phyloP scores from a whole-genome alignment of 2,888 invertebrate species.

The Polyommatus iphigenia region DNA sequence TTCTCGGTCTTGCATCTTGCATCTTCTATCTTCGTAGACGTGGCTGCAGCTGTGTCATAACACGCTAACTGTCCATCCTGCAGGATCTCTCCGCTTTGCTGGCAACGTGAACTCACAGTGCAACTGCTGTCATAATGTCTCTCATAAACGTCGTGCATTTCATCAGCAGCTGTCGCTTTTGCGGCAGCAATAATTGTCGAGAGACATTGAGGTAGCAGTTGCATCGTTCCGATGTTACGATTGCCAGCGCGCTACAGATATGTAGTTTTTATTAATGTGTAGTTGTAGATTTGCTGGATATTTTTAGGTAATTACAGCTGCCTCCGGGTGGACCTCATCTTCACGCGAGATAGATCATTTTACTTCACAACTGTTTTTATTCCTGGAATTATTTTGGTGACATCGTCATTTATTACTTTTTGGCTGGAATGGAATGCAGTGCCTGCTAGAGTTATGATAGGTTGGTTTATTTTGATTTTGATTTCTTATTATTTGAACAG shows the following conservation, averaged over 20 bases:
- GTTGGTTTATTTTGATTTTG: constrained; percentile 79
- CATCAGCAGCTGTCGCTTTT: not conserved
- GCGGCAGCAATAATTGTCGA: not conserved
- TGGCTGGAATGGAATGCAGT: constrained; percentile 99
- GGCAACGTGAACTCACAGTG: constrained; percentile 50
- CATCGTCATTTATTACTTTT: constrained; percentile 98
- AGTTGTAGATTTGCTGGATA: constrained; percentile 71
- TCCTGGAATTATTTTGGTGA: constrained; percentile 97
- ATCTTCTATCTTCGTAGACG: constrained; percentile 62
- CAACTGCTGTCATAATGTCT: not conserved
- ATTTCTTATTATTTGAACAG: constrained; percentile 40
- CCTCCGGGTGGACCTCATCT: constrained; percentile 94
- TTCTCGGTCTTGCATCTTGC: constrained; percentile 66
- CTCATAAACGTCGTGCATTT: not conserved
- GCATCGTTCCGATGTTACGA: constrained; percentile 38
- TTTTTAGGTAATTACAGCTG: constrained; percentile 97
- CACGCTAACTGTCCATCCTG: constrained; percentile 65
- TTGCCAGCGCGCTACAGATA: constrained; percentile 48
- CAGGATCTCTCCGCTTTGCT: constrained; percentile 61
- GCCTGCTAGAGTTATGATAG: constrained; percentile 97
- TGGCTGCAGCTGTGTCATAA: constrained; percentile 70
- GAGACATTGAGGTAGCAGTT: not conserved
- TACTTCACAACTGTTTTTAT: constrained; percentile 98
- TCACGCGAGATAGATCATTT: constrained; percentile 97
- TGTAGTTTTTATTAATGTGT: constrained; percentile 46